Base-by-base conservation (phyloP, 2,797 vertebrate genomes). In the Odontamblyopus lacepedii region DNA sequence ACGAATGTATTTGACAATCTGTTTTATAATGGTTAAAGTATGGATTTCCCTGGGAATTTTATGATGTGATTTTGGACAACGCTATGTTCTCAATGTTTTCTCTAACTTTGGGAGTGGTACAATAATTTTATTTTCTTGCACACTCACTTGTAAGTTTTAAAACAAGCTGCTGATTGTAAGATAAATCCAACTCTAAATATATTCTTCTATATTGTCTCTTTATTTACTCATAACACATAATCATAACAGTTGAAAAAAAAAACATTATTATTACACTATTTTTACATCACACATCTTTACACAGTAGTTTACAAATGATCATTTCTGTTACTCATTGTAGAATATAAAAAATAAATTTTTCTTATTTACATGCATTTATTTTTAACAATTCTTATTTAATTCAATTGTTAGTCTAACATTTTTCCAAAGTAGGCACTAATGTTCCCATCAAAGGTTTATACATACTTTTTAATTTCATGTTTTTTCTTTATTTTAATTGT, bases 1-100 rank as follows among this genome's bases (percentile, higher is more conserved):
- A 73, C 35, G 79, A 85, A 87, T 86, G 80, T 88, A 81, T 85
- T 73, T 78, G 85, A 92, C 87, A 88, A 85, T 91, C 86, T 68
- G 64, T 80, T 86, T 86, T 71, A 69, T 78, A 32, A 85, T 62
- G 70, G 71, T 69, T 82, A 61, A 78, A 77, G 60, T 68, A 66
- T 74, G 74, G 69, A 76, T 81, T 73, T 67, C 76, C 68, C 70
- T 61, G 30, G 74, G 67, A n/a, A 16, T 44, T 7, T 64, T 67
- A 41, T 32, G 38, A 69, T 32, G 48, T 66, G 6, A 50, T 29
- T 27, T 27, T 80, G 56, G 73, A 76, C 67, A 85, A 66, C 77
- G 76, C 60, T 4, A 67, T 83, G 76, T 73, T 79, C 75, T 84
- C 83, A 85, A 79, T 87, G 82, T 91, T 85, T 90, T 89, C 90